phyloP scores from a whole-genome alignment of 2,888 invertebrate genomes.

The Phragmatobia fuliginosa region DNA sequence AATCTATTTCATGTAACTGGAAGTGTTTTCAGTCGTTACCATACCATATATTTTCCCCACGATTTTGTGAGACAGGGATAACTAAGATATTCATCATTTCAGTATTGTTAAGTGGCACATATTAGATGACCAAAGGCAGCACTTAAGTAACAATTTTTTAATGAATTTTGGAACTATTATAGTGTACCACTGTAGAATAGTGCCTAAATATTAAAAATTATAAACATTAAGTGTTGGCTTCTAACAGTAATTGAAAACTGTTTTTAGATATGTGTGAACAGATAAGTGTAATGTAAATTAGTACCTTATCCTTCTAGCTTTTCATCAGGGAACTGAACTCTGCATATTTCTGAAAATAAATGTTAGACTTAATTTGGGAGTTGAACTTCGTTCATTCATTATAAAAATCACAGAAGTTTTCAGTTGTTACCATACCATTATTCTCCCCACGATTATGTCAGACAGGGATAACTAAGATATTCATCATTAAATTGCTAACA shows the following conservation, averaged over 20 bases:
- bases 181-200: no score
- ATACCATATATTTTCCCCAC: slow-evolving; percentile 70
- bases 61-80: slow-evolving; percentile 76
- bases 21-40: slow-evolving; percentile 63
- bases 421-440: slow-evolving; percentile 73
- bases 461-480: slow-evolving; percentile 76
- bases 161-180: no score
- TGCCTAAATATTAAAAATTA: no score
- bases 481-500: slow-evolving; percentile 58
- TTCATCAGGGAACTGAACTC: background rate
- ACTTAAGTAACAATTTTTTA: no score
- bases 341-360: background rate
- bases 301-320: background rate
- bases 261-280: no score
- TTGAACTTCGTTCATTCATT: no score
- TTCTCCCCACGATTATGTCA: slow-evolving; percentile 71
- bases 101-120: no score
- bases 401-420: slow-evolving; percentile 19
- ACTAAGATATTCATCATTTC: slow-evolving; percentile 72
- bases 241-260: no score
- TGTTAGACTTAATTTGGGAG: background rate
- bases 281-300: no score
- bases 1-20: background rate
- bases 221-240: no score
- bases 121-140: no score